A percentile compares a stretch with the other conserved stretches of the same genome.
Evolutionary conservation across 2,888 invertebrate species (phyloP).

Genomic region (Acrobasis consociella): DNA sequence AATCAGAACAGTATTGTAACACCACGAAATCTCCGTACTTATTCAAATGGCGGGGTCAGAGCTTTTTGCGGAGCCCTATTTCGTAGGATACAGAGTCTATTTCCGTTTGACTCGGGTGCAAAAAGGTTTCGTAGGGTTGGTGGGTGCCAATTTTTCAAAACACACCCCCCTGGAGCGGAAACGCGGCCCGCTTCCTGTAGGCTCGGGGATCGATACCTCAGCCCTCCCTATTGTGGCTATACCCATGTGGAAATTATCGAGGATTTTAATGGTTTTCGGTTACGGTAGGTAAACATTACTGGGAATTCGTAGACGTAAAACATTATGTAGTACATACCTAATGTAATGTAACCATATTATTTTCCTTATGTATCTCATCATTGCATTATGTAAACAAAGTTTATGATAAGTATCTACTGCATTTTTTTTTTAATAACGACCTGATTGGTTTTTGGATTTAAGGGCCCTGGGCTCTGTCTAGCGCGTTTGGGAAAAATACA

Average conservation of each 20-base stretch:
- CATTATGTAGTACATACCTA: too few species aligned
- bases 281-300: slow-evolving; percentile 6
- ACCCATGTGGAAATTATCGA: slow-evolving; percentile 47
- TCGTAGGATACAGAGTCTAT: slow-evolving; percentile 42
- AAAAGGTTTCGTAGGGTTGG: slow-evolving; percentile 50
- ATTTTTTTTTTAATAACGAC: too few species aligned
- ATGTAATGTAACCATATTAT: too few species aligned
- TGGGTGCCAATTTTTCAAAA: slow-evolving; percentile 81
- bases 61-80: slow-evolving; percentile 39
- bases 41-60: slow-evolving; percentile 31
- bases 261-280: slow-evolving; percentile 32
- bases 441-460: too few species aligned
- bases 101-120: slow-evolving; percentile 45
- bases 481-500: too few species aligned
- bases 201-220: slow-evolving; percentile 75
- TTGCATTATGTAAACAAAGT: too few species aligned
- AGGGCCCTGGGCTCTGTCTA: too few species aligned
- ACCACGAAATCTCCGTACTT: slow-evolving; percentile 45
- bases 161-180: slow-evolving; percentile 68
- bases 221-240: slow-evolving; percentile 65
- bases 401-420: too few species aligned
- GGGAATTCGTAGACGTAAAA: not conserved
- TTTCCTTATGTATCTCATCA: not conserved
- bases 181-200: slow-evolving; percentile 73
- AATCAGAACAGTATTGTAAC: slow-evolving; percentile 51